Base-by-base conservation (phyloP, 2,113 vertebrate genomes). In the Oophaga pumilio region DNA sequence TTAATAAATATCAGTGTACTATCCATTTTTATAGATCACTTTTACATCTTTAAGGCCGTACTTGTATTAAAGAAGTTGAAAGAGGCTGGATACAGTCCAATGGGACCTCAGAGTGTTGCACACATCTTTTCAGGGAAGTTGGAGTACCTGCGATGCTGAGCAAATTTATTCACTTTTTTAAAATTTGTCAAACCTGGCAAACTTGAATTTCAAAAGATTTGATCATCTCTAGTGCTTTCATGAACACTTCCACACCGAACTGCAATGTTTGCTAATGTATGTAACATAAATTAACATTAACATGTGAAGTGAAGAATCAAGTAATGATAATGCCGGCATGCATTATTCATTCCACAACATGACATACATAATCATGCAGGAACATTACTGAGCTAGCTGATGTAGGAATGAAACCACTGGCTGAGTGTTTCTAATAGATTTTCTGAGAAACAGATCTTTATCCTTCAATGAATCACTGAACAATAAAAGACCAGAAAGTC, bases 381-480 rank as follows among this genome's bases (percentile, higher is more conserved):
- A 89, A 71, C 90, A 89, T 78, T 76, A 9, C 81, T 85, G 8
- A 5, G 33, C 24, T 56, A 82, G 43, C 84, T 20, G 76, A 85
- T 80, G 89, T 77, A 64, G 69, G 68, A 33, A 17, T 85, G 89
- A 87, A 89, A 76, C 6, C 62, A 79, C 14, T 13, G 76, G 24
- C 12, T 79, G 57, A 62, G 84, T 28, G 43, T 69, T 80, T 60
- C 33, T 50, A 90, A 90, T 77, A 57, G 49, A 73, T 74, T 89
- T 84, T 87, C 62, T 33, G 20, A 78, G 64, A 87, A 89, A 85
- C 22, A n/a, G 73, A 26, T 74, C 87, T 71, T 62, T 73, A 78
- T 0, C 79, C 84, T 89, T 85, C 74, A 59, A 60, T 71, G 84
- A 90, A 91, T 91, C 90, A 85, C 78, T 84, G 89, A 91, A 78